These are phyloP conservation scores for Eptesicus fuscus DNA, from an alignment of 2,113 vertebrate genomes.

Conservation along the genomic window DNA sequence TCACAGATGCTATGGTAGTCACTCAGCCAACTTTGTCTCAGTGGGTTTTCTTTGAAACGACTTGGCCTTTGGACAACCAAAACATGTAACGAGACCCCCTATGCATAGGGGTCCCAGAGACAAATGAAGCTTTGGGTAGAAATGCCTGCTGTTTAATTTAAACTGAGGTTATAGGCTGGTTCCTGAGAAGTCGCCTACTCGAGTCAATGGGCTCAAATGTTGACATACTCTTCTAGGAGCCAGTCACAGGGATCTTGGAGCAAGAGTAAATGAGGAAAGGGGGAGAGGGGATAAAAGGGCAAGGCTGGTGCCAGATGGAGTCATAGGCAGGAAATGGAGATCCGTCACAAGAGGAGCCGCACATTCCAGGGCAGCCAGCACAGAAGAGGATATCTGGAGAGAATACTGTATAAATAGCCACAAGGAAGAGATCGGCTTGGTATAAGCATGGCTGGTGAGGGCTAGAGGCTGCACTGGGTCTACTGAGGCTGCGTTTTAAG, in stretches of 20 bases:
- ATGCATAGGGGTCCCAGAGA: background rate
- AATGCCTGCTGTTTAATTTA: background rate
- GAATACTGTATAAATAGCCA: background rate
- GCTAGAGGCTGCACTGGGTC: background rate
- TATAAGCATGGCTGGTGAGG: background rate
- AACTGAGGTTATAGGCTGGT: background rate
- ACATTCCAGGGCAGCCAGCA: background rate
- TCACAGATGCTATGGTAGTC: background rate
- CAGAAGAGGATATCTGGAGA: background rate
- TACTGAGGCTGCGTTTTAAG: background rate
- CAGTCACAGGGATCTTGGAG: background rate
- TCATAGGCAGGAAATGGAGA: background rate
- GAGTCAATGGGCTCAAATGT: background rate
- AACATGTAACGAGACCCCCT: background rate
- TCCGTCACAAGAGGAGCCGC: background rate
- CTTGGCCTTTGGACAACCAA: constrained; percentile 13
- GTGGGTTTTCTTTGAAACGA: constrained; percentile 34
- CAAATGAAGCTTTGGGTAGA: constrained; percentile 33
- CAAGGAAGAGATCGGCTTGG: background rate
- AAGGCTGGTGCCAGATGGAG: background rate
- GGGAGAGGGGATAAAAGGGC: background rate
- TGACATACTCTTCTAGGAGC: background rate
- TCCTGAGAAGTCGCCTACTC: background rate
- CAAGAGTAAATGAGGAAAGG: background rate
- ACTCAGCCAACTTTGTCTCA: background rate